A percentile compares a stretch with the other conserved stretches of the same genome.
phyloP scores from a whole-genome alignment of 2,113 vertebrate genomes.

The Martes martes region DNA sequence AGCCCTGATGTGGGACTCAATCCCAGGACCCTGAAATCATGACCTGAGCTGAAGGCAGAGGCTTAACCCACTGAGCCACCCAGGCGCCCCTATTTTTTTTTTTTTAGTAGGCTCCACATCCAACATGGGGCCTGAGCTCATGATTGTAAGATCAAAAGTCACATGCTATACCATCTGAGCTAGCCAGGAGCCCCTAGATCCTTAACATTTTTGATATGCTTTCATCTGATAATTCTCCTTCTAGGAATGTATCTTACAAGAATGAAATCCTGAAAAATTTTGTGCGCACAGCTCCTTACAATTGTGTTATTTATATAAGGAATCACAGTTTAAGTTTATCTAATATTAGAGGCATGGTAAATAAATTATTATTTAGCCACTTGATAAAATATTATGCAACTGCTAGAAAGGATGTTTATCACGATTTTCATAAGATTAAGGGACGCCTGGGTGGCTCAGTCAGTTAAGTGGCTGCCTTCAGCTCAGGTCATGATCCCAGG shows the following conservation, averaged over 20 bases:
- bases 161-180: background rate
- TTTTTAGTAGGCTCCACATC: background rate
- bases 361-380: background rate
- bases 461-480: background rate
- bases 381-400: slow-evolving; percentile 16
- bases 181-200: background rate
- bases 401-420: background rate
- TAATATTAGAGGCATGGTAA: slow-evolving; percentile 17
- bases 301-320: background rate
- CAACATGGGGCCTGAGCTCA: background rate
- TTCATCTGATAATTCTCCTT: background rate
- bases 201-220: background rate
- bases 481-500: background rate
- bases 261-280: background rate
- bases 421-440: slow-evolving; percentile 15
- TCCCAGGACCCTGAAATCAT: too few relatives aligned
- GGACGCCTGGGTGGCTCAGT: background rate
- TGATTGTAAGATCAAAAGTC: background rate
- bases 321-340: background rate
- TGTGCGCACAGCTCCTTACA: background rate
- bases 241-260: background rate
- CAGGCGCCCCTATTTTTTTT: background rate
- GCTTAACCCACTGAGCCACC: too few relatives aligned
- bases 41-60: too few relatives aligned
- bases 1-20: too few relatives aligned